phyloP scores from a whole-genome alignment of 2,113 vertebrate species.

The Pao palembangensis region DNA sequence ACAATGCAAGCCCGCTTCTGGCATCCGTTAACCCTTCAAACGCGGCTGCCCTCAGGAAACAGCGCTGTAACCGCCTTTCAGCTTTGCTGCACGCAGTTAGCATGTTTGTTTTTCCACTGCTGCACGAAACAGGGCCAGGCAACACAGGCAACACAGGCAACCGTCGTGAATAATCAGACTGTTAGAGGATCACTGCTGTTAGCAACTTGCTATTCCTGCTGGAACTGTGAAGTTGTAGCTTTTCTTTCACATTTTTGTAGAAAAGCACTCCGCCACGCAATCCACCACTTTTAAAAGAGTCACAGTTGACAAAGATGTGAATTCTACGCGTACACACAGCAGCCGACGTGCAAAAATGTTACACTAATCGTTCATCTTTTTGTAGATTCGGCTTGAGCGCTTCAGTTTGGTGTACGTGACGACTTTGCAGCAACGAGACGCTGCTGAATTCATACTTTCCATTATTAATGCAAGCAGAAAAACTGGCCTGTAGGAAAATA shows the following conservation, averaged over 20 bases:
- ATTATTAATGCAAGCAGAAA: too few relatives aligned
- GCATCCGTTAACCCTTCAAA: constrained; percentile 51
- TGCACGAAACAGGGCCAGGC: constrained; percentile 9
- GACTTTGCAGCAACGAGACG: too few relatives aligned
- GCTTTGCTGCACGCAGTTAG: constrained; percentile 26
- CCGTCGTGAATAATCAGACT: neutral
- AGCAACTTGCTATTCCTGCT: neutral
- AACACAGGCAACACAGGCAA: neutral
- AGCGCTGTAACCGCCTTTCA: constrained; percentile 37
- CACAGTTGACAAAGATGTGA: too few relatives aligned
- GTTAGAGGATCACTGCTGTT: neutral
- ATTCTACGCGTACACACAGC: too few relatives aligned
- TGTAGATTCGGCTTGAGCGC: too few relatives aligned
- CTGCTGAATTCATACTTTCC: too few relatives aligned
- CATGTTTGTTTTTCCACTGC: constrained; percentile 48
- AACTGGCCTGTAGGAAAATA: too few relatives aligned
- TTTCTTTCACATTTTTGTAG: neutral
- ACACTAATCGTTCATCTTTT: too few relatives aligned
- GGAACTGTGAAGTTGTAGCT: neutral
- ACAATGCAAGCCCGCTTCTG: constrained; percentile 50
- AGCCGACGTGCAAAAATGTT: too few relatives aligned
- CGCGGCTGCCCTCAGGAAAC: constrained; percentile 52
- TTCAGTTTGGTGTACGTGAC: too few relatives aligned
- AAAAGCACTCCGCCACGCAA: too few relatives aligned
- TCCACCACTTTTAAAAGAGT: too few relatives aligned